phyloP scores from a whole-genome alignment of 2,888 invertebrate species.

The Drosophila ochracea region DNA sequence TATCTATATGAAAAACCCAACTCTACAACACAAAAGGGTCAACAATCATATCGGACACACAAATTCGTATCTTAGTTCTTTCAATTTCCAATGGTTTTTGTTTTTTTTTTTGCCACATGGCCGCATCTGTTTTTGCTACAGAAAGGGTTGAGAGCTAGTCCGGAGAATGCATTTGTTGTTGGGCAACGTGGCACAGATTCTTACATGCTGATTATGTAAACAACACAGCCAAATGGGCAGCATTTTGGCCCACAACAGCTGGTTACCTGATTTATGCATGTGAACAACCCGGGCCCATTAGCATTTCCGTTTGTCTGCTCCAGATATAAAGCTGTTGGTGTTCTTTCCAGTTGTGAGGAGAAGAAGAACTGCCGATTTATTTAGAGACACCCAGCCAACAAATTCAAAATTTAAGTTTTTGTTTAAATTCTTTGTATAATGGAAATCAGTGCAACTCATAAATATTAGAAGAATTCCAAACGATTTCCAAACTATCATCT shows the following conservation, averaged over 20 bases:
- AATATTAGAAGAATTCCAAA: neutral
- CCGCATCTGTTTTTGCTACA: conserved; percentile 41
- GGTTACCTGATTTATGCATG: conserved; percentile 73
- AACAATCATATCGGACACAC: conserved; percentile 32
- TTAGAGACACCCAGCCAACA: neutral
- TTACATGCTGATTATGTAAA: conserved; percentile 39
- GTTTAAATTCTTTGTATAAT: neutral
- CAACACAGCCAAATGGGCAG: conserved; percentile 49
- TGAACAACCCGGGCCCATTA: conserved; percentile 31
- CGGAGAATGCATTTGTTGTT: conserved; percentile 29
- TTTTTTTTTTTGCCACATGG: conserved; percentile 34
- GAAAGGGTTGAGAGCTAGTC: conserved; percentile 14
- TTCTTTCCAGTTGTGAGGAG: neutral
- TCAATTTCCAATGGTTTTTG: conserved; percentile 24
- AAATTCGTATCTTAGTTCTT: conserved; percentile 18
- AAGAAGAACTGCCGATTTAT: neutral
- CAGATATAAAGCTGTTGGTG: conserved; percentile 14
- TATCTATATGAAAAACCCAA: conserved; percentile 24
- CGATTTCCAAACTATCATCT: neutral
- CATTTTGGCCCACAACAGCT: conserved; percentile 56
- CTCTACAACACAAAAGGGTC: conserved; percentile 52
- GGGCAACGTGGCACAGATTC: conserved; percentile 54
- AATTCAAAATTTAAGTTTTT: neutral
- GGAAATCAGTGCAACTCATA: neutral
- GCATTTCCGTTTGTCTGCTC: conserved; percentile 58